Conservation (phyloP, 2,113 vertebrate species). For the Lagopus leucura region DNA sequence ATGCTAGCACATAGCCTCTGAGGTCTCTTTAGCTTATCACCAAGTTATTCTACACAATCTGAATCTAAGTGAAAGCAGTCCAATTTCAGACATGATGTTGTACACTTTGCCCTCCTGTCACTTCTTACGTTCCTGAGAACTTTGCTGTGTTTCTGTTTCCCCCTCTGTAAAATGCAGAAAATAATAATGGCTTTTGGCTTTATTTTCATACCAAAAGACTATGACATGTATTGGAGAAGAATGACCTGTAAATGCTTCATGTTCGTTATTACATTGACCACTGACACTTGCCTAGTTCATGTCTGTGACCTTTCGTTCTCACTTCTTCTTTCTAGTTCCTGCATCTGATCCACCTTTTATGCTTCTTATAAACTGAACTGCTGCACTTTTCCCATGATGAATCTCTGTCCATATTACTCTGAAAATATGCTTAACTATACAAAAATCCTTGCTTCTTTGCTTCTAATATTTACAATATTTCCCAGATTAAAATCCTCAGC, state of each 20-base stretch:
- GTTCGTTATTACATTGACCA: neutral
- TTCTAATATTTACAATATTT: neutral
- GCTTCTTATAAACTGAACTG: neutral
- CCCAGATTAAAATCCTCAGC: neutral
- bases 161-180: neutral
- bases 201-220: neutral
- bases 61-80: neutral
- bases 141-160: neutral
- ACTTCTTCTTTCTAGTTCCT: neutral
- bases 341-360: neutral
- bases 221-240: neutral
- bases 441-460: neutral
- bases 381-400: neutral
- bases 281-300: neutral
- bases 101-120: neutral
- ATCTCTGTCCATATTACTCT: neutral
- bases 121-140: neutral
- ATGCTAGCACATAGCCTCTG: neutral
- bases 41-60: neutral
- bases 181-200: neutral
- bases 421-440: neutral
- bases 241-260: neutral
- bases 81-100: neutral
- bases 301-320: neutral
- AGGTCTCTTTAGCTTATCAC: neutral